Base-by-base conservation (phyloP, 2,888 invertebrate genomes). In the Pyralis farinalis region DNA sequence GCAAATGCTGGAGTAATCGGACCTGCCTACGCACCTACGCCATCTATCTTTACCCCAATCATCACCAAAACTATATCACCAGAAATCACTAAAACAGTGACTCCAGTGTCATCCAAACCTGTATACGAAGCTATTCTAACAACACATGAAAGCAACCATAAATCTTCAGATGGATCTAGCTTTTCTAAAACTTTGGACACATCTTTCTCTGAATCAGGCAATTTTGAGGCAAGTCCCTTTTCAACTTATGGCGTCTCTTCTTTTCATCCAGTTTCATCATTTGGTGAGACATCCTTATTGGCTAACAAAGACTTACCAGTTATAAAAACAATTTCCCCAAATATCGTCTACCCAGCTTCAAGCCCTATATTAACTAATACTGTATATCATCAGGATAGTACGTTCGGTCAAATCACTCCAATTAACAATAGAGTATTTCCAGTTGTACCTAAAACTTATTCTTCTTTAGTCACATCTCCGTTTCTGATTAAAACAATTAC, bases 101-200 rank as follows among this genome's bases (percentile, higher is more conserved):
- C 27, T 6, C 27, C 39, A 12, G 51, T 58, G 16, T 49, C 58
- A 3, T n/a, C n/a, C n/a, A n/a, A n/a, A n/a, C 63, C 64, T 2
- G 47, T 59, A 9, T 62, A 68, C 30, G 58, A 66, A 43, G 45
- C 58, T 1, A 36, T 51, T 11, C 8, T 56, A 2, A 51, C 56
- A 12, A 61, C 56, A 0, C 55, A 62, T 39, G 57, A 63, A 37
- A 56, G 43, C 12, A 58, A 53, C 28, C 48, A 50, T 1, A 45
- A 56, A 20, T 47, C 37, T 12, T 43, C 47, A 30, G 49, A 59
- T 49, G 58, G 55, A 37, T 43, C 47, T 12, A 48, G 46, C 3
- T 54, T 47, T 28, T 45, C 52, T 0, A 63, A 65, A 27, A 50
- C 56, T 8, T 44, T 58, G 12, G 47, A 58, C 20, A 55, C 53